Percentiles rank a stretch among this genome's conserved stretches.
phyloP scores from a whole-genome alignment of 2,113 vertebrate genomes.

The Uria lomvia region DNA sequence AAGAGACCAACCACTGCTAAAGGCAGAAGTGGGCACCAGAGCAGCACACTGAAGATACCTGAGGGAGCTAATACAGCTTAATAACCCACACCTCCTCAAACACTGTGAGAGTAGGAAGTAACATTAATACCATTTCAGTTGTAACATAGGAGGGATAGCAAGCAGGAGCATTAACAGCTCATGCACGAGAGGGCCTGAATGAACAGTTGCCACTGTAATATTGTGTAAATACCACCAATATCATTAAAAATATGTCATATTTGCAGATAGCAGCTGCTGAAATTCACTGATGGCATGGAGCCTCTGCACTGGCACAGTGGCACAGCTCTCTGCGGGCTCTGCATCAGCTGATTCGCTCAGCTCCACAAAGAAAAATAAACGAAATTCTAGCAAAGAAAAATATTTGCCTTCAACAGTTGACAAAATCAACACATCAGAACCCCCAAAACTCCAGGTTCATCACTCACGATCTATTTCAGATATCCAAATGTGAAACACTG shows the following conservation, averaged over 20 bases:
- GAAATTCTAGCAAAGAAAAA: neutral
- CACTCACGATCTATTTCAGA: neutral
- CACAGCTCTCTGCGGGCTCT: neutral
- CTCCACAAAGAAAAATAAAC: neutral
- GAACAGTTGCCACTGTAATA: neutral
- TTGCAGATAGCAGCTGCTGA: neutral
- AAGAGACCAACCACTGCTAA: neutral
- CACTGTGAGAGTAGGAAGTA: neutral
- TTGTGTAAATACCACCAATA: neutral
- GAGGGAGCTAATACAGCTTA: neutral
- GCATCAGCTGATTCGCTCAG: neutral
- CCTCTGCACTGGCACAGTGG: fast-evolving
- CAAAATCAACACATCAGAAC: neutral
- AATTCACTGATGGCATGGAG: neutral
- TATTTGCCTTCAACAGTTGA: neutral
- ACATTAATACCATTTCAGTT: fast-evolving
- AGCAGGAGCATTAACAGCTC: neutral
- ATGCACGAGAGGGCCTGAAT: neutral
- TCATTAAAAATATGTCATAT: neutral
- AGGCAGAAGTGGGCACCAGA: neutral
- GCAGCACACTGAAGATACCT: neutral
- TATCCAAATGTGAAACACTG: neutral
- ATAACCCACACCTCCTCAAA: neutral
- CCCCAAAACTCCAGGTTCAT: neutral
- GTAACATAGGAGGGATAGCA: neutral